Base-by-base conservation (phyloP, 1,140 invertebrate species). In the Camponotus pennsylvanicus region DNA sequence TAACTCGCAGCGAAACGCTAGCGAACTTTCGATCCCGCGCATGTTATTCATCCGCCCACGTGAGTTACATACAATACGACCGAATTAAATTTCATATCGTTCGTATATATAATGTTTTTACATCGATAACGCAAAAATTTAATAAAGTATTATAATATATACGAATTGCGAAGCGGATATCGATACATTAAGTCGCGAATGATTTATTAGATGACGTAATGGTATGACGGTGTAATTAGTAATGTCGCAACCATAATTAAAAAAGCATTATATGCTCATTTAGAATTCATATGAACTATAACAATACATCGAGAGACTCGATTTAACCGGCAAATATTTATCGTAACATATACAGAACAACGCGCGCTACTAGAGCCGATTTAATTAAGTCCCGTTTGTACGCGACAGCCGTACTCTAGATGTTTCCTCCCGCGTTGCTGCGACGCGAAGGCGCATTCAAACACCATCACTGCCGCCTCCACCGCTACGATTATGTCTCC, bases 321-420 rank as follows among this genome's bases (percentile, higher is more conserved):
- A 61, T 45, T 9, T 6, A 42, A 52, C 3, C 15, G 37, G 37
- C 21, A 67, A 63, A 71, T 87, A 78, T 78, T 85, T 85, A 78
- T 78, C 57, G 73, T 7, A 37, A n/a, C 15, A 21, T 27, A 32
- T 15, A 42, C 27, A 18, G 27, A 89, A 86, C 66, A 78, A 64
- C 40, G 15, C 15, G 40, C 3, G 21, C 34, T 34, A 59, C 32
- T 34, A 11, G 40, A 86, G 55, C 70, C 64, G 71, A 87, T 87
- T 89, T 91, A 89, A 92, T 91, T 92, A 90, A 86, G 70, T 49
- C 75, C 64, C 8, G 76, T 64, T 73, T 76, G 71, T 78, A 63
- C 37, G 79, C 71, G 61, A 80, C 8, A 45, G 57, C 11, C 86
- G 87, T 71, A 69, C 59, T 27, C 34, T 61, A 75, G 86, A 79